A percentile compares a stretch with the other conserved stretches of the same genome.
Conservation (phyloP, 2,888 invertebrate genomes). For the Eumacrocentrus americanus region DNA sequence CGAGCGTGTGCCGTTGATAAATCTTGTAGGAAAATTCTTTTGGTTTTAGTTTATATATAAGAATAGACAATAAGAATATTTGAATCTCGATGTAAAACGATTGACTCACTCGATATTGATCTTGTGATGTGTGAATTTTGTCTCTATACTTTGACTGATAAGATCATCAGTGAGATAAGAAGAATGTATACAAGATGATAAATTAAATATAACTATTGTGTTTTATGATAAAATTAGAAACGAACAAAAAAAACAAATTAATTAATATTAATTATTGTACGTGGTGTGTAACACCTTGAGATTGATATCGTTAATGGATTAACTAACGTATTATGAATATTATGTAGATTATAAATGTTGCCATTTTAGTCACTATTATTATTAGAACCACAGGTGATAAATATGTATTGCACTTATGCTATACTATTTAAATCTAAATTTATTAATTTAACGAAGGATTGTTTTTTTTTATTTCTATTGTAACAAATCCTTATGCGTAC, state of each 20-base stretch:
- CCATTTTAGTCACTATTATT: slow-evolving; percentile 43
- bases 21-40: not conserved
- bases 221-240: too few species aligned
- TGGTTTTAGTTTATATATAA: not conserved
- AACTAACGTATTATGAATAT: slow-evolving; percentile 23
- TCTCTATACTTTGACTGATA: not conserved
- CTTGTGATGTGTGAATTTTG: not conserved
- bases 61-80: not conserved
- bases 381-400: slow-evolving; percentile 25
- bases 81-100: slow-evolving; percentile 5
- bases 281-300: not conserved
- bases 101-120: slow-evolving; percentile 9
- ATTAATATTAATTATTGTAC: not conserved
- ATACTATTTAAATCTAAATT: too few species aligned
- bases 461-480: too few species aligned
- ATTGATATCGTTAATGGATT: slow-evolving; percentile 24
- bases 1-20: not conserved
- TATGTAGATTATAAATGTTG: slow-evolving; percentile 37
- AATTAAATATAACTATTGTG: too few species aligned
- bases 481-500: slow-evolving; percentile 17
- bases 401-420: not conserved
- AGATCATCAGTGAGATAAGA: not conserved
- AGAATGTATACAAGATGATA: not conserved
- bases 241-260: not conserved
- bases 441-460: too few species aligned